These are phyloP conservation scores for Drosophila ambigua DNA, from an alignment of 1,140 invertebrate genomes.

Conservation along the genomic window DNA sequence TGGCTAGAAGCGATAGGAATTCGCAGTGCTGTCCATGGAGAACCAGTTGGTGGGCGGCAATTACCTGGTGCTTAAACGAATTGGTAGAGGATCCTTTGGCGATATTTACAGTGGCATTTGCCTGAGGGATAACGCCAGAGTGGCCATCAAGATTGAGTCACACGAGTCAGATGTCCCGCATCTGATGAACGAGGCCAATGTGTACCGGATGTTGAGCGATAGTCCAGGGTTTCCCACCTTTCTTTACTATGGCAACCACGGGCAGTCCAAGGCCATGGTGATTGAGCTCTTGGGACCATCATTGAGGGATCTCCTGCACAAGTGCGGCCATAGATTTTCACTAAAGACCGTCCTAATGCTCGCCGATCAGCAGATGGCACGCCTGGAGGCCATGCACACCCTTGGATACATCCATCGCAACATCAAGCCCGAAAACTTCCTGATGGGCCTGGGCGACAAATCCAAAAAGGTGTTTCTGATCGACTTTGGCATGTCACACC, in stretches of 20 bases:
- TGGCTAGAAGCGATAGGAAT: too few relatives aligned
- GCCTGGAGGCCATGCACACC: slow-evolving; percentile 96
- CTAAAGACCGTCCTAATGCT: slow-evolving; percentile 98
- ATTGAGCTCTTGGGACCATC: slow-evolving; percentile 98
- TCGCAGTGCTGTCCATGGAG: too few relatives aligned
- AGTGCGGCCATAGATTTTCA: slow-evolving; percentile 95
- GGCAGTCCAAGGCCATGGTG: slow-evolving; percentile 95
- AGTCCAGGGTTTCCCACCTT: slow-evolving; percentile 95
- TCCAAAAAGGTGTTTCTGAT: slow-evolving; percentile 97
- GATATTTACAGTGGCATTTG: slow-evolving; percentile 95
- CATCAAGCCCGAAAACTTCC: slow-evolving; percentile 98
- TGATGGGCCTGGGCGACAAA: slow-evolving; percentile 96
- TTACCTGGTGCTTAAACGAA: not conserved
- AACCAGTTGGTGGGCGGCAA: too few relatives aligned
- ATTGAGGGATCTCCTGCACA: slow-evolving; percentile 97
- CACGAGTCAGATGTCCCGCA: slow-evolving; percentile 91
- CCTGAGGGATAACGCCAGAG: slow-evolving; percentile 96
- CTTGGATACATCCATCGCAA: slow-evolving; percentile 97
- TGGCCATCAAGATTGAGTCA: slow-evolving; percentile 97
- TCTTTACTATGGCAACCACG: slow-evolving; percentile 93
- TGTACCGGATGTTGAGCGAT: slow-evolving; percentile 94
- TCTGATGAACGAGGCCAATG: slow-evolving; percentile 96
- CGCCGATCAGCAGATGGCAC: slow-evolving; percentile 94
- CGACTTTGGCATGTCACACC: slow-evolving; percentile 98
- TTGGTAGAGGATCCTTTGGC: slow-evolving; percentile 95